Evolutionary conservation across 2,797 vertebrate genomes (phyloP), one percentile per base, ranked within the genome.

Genomic region (Dendrocincla tyrannina): DNA sequence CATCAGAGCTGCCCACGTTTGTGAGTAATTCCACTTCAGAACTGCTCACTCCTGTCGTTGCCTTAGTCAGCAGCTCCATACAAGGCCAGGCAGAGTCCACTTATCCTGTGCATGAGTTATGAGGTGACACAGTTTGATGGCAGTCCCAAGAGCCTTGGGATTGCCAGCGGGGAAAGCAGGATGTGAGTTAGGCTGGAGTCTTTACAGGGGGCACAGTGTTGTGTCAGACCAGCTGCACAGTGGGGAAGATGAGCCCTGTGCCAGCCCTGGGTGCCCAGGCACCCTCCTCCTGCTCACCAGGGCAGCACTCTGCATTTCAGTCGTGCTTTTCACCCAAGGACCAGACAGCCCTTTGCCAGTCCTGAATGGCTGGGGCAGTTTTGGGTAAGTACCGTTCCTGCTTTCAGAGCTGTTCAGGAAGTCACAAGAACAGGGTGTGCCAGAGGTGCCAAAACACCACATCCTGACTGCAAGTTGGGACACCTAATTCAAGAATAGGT

Each of bases 61-160:
- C 81, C 70, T 42, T 41, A 84, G 88, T 94, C 92, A 94, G 94
- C 80, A 91, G 70, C 74, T 89, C 86, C 74, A 17, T 62, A 82
- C 91, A 82, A 82, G 88, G 91, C 62, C 69, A 66, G 77, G 80
- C 88, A 92, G 39, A 56, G 62, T 39, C 70, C 58, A 4, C 39
- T 66, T 25, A 49, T 37, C 69, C 80, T 44, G 42, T 8, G 62
- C 13, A 10, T 81, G 83, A 91, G 23, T 50, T 58, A 88, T 9
- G 35, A 39, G 58, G 41, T 84, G 76, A 39, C 80, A 68, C 28
- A 25, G 46, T 27, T 74, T 17, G 18, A 17, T 33, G 68, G 49
- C 53, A 44, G 50, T 37, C 58, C 8, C 9, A 12, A 39, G 75
- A 91, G 46, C 41, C 59, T 46, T 3, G 5, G 84, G 39, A 18